phyloP scores from a whole-genome alignment of 2,113 vertebrate species.

The Rhinichthys klamathensis region DNA sequence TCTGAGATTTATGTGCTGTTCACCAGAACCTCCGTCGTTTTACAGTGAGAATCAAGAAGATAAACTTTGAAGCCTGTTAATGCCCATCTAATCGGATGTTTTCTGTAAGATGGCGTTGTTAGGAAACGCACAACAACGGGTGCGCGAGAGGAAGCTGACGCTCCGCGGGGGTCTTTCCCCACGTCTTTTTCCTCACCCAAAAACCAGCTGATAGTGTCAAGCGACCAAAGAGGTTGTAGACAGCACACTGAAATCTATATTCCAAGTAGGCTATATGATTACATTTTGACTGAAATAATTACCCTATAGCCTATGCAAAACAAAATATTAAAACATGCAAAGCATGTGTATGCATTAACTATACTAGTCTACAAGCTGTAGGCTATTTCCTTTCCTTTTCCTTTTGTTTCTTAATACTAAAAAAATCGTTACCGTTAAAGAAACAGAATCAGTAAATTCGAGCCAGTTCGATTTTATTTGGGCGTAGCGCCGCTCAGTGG shows the following conservation, averaged over 20 bases:
- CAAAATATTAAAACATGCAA: background rate
- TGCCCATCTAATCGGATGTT: background rate
- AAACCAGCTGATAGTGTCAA: background rate
- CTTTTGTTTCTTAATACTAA: background rate
- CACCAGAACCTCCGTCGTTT: background rate
- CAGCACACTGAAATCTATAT: background rate
- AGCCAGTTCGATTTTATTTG: background rate
- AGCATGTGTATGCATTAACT: background rate
- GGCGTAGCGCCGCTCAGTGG: constrained; percentile 12
- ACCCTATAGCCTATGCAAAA: background rate
- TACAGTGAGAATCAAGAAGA: too few species aligned
- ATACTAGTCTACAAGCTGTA: background rate
- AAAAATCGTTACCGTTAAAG: background rate
- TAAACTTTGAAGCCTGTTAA: background rate
- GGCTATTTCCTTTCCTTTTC: too few species aligned
- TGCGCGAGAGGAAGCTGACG: background rate
- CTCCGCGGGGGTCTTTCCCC: background rate
- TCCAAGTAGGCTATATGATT: background rate
- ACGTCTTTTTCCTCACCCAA: too few species aligned
- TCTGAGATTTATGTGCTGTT: background rate
- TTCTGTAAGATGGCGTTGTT: constrained; percentile 17
- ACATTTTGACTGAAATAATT: background rate
- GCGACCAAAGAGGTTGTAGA: background rate
- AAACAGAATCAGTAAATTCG: background rate
- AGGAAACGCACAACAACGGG: constrained; percentile 43